Conservation (phyloP, 1,140 invertebrate genomes). For the Oncopeltus fasciatus region DNA sequence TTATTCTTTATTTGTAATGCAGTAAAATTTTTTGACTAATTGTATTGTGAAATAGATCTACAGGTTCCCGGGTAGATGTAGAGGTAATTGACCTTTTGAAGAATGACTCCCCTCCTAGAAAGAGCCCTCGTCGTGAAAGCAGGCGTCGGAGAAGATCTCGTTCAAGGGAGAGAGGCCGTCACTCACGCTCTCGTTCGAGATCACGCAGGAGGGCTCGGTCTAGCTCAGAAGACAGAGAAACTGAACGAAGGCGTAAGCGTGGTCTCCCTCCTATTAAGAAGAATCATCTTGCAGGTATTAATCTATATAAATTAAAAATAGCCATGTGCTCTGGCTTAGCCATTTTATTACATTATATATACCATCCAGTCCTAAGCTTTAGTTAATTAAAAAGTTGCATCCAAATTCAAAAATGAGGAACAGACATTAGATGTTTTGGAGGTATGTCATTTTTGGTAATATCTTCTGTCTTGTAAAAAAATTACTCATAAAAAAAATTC, state of each 20-base stretch:
- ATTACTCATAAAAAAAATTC: no score
- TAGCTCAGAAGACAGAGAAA: constrained; percentile 42
- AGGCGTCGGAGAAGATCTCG: constrained; percentile 21
- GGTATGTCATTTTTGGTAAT: no score
- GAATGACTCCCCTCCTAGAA: neutral
- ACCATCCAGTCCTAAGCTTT: no score
- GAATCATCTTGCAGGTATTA: constrained; percentile 70
- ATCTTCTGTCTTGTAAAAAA: no score
- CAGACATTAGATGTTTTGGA: no score
- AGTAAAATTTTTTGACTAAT: no score
- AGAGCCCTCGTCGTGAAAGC: constrained; percentile 24
- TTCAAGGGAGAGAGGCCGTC: constrained; percentile 25
- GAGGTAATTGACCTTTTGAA: constrained; percentile 37
- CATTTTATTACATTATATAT: no score
- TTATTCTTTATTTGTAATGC: no score
- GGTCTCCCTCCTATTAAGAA: constrained; percentile 76
- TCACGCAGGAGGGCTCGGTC: constrained; percentile 17
- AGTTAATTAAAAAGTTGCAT: no score
- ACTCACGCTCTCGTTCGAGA: constrained; percentile 28
- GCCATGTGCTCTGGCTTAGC: no score
- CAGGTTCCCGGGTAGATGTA: constrained; percentile 29
- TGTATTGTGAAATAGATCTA: no score
- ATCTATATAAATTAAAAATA: constrained; percentile 8
- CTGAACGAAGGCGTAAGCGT: constrained; percentile 61
- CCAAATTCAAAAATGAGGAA: no score